Base-by-base conservation (phyloP, 1,140 invertebrate species). In the Zaprionus lachaisei region DNA sequence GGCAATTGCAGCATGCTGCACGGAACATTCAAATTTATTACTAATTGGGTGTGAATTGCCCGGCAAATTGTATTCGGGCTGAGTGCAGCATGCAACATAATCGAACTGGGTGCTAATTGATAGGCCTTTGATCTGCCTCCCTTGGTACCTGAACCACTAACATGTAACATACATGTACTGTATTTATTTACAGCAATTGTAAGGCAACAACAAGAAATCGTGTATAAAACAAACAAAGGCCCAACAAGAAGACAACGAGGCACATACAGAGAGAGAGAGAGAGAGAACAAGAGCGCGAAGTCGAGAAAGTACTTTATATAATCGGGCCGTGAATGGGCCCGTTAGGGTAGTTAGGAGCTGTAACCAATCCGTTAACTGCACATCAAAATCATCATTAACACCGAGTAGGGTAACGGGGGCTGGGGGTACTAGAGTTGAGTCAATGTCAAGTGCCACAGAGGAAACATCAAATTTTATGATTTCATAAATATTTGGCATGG, bases 401-500 rank as follows among this genome's bases (percentile, higher is more conserved):
- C 83, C 63, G 47, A 51, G 41, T 47, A 47, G 41, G 41, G n/a
- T 14, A 15, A 22, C 12, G 4, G 22, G 38, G 41, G 17, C 12
- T 24, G 75, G 64, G 55, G 74, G 66, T 66, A 55, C 56, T 67
- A 47, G 55, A 44, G 73, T 49, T 62, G 74, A 78, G 56, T 54
- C 75, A 81, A 67, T 90, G 85, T 90, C 85, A 90, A 90, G 79
- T 90, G 76, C 82, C 67, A 69, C 72, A 66, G 49, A 81, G 89
- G 89, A 91, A 91, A 91, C 90, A 91, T 92, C 80, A 92, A 92
- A 92, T 92, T 91, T 92, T 92, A 92, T 92, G 90, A 92, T 92
- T 92, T 92, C 90, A 92, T 92, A 92, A 92, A 92, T 92, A 92
- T 90, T 90, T 90, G 84, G 69, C 65, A 67, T 67, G 47, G 37